Evolutionary conservation across 2,888 invertebrate genomes (phyloP).

Genomic region (Cephus spinipes): DNA sequence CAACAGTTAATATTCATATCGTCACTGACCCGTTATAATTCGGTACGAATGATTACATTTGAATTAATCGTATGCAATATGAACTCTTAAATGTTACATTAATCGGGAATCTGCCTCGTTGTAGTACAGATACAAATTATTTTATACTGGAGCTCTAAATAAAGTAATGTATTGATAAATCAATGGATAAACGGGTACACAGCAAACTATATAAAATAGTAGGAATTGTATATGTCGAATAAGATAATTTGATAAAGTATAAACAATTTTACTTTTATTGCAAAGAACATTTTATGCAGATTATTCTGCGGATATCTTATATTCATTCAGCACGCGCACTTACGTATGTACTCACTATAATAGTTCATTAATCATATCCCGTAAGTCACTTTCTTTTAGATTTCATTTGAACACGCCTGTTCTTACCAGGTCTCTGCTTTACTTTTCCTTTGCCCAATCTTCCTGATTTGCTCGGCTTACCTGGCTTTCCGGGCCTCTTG

Average conservation of each 20-base stretch:
- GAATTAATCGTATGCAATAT: background rate
- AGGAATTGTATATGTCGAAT: background rate
- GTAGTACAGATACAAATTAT: background rate
- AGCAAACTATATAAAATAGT: background rate
- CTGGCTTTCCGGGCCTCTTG: conserved; percentile 55
- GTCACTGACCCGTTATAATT: conserved; percentile 11
- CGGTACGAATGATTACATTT: background rate
- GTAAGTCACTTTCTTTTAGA: conserved; percentile 54
- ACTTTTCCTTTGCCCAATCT: conserved; percentile 25
- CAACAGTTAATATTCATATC: conserved; percentile 14
- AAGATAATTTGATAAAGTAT: background rate
- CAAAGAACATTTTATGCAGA: background rate
- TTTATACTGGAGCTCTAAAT: background rate
- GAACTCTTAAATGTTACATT: background rate
- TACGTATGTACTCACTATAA: background rate
- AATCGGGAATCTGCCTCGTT: background rate
- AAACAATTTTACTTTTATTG: background rate
- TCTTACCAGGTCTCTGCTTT: conserved; percentile 66
- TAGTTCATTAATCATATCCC: background rate
- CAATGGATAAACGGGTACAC: background rate
- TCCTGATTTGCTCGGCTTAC: conserved; percentile 36
- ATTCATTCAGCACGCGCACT: background rate
- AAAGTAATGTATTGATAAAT: background rate
- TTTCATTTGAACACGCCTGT: conserved; percentile 66
- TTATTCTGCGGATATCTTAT: background rate